Base-by-base conservation (phyloP, 2,888 invertebrate species). In the Eristalis tenax region DNA sequence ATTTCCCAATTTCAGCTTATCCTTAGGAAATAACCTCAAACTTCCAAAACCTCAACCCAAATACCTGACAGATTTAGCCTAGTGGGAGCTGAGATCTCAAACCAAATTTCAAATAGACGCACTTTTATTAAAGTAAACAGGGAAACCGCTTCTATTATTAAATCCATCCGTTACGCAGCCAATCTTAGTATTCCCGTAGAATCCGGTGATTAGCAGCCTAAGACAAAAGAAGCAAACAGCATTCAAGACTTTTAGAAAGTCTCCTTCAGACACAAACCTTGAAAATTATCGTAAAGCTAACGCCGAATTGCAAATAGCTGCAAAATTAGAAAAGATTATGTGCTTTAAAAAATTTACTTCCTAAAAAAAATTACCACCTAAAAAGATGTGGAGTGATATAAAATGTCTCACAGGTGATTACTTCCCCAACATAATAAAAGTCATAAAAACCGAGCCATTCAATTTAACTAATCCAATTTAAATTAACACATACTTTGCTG, bases 1-100 rank as follows among this genome's bases (percentile, higher is more conserved):
- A 84, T 38, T 81, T 63, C 50, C 79, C 74, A n/a, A n/a, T n/a
- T n/a, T n/a, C n/a, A 59, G 78, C 50, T 38, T 83, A 22, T 74
- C 69, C 18, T 56, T 63, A 23, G 68, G 50, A 8, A 66, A 40
- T 15, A 57, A n/a, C 4, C 28, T 74, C 18, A 28, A 59, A 11
- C 65, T 73, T 0, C 73, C 68, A 63, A 80, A 43, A 63, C n/a
- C 35, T 1, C 59, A 71, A 26, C 13, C 59, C 22, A 71, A 38
- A 38, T 5, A 26, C 50, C n/a, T 79, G 11, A 71, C 70, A 38
- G 70, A 70, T 28, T 65, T 70, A 35, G 57, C 56, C 13, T 70
- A 78, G 1, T 65, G 79, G 66, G 40, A 18, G 15, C 15, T 35
- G 63, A 68, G 64, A 8, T 64, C 35, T 28, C 69, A 11, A 81